Evolutionary conservation across 2,113 vertebrate species (phyloP), one percentile per base, ranked within the genome.

Genomic region (Lepus europaeus): DNA sequence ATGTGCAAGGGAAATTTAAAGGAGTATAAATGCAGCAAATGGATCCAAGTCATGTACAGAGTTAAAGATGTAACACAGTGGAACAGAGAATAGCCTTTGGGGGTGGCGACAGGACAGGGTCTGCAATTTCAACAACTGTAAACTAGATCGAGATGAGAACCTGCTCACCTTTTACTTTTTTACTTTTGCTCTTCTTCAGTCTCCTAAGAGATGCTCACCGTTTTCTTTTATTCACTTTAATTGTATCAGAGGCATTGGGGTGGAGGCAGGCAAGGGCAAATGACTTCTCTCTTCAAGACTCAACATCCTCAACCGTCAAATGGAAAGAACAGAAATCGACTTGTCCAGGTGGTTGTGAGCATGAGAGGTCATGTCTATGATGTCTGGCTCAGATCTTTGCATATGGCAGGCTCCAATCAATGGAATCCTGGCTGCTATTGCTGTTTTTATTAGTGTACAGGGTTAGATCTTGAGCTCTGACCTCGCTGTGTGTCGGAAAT

Each of bases 1-100:
- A 93, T 87, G 95, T 91, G 73, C 69, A 95, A 95, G 64, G 84
- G 94, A 95, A 96, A 94, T 77, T 87, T 96, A 64, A 90, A 95
- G 79, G 95, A 93, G 66, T 39, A 68, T 88, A 96, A 97, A 90
- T 86, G 76, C 78, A 87, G 56, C 39, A 78, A 81, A 73, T 1
- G 1, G 36, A 72, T 96, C 89, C 92, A 90, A 82, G 90, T 95
- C 94, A 90, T 85, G 90, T 85, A 73, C 76, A 36, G 87, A 88
- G 68, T 72, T 61, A 73, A 77, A 53, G 83, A 94, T 76, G 70
- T 22, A 29, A 79, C 66, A 63, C 20, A 4, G 45, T 22, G 86
- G 61, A 74, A 74, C 66, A 66, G 0, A 66, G 70, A 81, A 63
- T 64, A 92, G 78, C 66, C 80, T 10, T 91, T 84, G 88, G 12